These are phyloP conservation scores for Thrips palmi DNA, from an alignment of 1,140 invertebrate species.

Conservation along the genomic window DNA sequence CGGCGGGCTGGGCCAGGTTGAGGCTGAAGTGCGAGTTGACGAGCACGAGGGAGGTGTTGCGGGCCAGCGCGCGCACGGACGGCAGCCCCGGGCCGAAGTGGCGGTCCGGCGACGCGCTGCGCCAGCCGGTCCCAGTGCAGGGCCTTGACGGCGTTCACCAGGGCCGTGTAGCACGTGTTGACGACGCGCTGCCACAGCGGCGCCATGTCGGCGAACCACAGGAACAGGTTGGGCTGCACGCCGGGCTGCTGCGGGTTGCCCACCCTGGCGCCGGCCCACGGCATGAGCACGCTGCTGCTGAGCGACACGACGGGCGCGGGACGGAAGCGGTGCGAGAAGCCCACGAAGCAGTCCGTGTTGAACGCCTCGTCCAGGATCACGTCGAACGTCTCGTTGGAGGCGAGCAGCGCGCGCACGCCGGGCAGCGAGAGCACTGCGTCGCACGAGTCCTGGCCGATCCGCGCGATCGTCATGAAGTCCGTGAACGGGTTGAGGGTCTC, in stretches of 20 bases:
- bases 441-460: constrained; percentile 20
- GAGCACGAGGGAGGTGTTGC: constrained; percentile 16
- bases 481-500: constrained; percentile 2
- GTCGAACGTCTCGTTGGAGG: constrained; percentile 18
- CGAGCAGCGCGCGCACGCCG: constrained; percentile 28
- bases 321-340: constrained; percentile 22
- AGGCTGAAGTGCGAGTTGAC: constrained; percentile 19
- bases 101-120: constrained; percentile 8
- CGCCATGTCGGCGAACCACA: constrained; percentile 10
- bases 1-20: constrained; percentile 12
- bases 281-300: constrained; percentile 32
- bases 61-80: constrained; percentile 1
- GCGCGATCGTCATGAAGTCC: constrained; percentile 4
- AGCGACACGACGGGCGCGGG: constrained; percentile 35
- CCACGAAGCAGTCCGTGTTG: constrained; percentile 14
- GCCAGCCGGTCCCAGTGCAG: neutral
- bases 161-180: neutral
- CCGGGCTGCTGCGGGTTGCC: constrained; percentile 10
- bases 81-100: constrained; percentile 16
- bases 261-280: constrained; percentile 32
- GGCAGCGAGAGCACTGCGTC: constrained; percentile 28
- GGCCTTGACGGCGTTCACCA: neutral
- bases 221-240: constrained; percentile 9
- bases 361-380: constrained; percentile 16
- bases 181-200: constrained; percentile 6